Base-by-base conservation (phyloP, 1,140 invertebrate genomes). In the Aricia agestis region DNA sequence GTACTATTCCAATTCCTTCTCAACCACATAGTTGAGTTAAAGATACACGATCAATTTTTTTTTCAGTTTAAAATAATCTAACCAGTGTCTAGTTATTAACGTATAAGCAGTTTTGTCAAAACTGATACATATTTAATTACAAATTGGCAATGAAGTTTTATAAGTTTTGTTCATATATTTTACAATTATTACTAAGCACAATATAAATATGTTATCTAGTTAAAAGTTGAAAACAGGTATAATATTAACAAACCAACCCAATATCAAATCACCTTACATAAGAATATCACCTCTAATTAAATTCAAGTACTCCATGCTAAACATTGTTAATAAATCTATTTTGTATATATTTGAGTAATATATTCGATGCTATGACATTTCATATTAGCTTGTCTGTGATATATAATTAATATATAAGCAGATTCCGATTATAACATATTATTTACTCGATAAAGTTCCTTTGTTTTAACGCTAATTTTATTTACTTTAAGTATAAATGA, bases 301-400 rank as follows among this genome's bases (percentile, higher is more conserved):
- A 63, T 63, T 63, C 2, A 63, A 63, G 19, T 63, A 63, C 59
- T 5, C 59, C 59, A 61, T 61, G 58, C 68, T 69, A 18, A 63
- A 36, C 57, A 61, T 61, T 18, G n/a, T 69, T 52, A 67, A 19
- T 61, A 36, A 65, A 67, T 76, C 72, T 76, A 71, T 76, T 72
- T 72, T 76, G 73, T 76, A 76, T 73, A 74, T 74, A 74, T 74
- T 71, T 74, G 58, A 73, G 66, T 75, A 75, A 69, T 72, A 70
- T 72, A 72, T 80, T 80, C 75, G 79, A 82, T 81, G 81, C 82
- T 84, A 71, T 73, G 82, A 76, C 73, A 81, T 79, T 86, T 82
- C 80, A 83, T 80, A 82, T 86, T 85, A 85, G 86, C 86, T 89
- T 87, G 85, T 87, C 87, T 89, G 87, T 89, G 87, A 89, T 89